These are phyloP conservation scores for Cephus rjabovi DNA, from an alignment of 2,888 invertebrate genomes.

Conservation along the genomic window DNA sequence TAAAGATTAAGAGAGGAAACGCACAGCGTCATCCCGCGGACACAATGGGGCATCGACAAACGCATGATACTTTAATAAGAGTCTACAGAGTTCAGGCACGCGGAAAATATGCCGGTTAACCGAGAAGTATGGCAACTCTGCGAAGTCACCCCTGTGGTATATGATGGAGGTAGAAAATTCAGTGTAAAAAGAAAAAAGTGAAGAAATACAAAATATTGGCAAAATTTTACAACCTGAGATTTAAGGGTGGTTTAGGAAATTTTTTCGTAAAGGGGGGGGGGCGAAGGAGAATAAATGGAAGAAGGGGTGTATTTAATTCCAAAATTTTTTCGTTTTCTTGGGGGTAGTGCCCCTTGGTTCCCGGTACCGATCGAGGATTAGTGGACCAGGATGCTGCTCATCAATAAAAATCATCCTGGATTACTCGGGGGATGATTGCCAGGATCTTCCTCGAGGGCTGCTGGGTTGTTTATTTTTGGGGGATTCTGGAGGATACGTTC, in stretches of 20 bases:
- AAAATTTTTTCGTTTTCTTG: too few species aligned
- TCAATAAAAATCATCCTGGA: conserved; percentile 51
- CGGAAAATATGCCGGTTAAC: conserved; percentile 35
- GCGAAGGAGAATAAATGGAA: background rate
- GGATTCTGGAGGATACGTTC: too few species aligned
- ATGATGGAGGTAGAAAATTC: too few species aligned
- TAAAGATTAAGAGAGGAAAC: conserved; percentile 27
- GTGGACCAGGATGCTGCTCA: conserved; percentile 21
- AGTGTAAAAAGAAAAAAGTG: too few species aligned
- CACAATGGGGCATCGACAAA: conserved; percentile 31
- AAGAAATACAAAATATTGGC: too few species aligned
- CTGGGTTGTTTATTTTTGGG: conserved; percentile 46
- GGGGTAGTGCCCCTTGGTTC: too few species aligned
- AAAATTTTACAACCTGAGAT: too few species aligned
- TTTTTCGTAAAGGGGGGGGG: conserved; percentile 10
- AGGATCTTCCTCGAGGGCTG: conserved; percentile 30
- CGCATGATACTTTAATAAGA: conserved; percentile 43
- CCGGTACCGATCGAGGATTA: too few species aligned
- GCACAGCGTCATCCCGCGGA: conserved; percentile 37
- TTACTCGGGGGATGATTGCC: conserved; percentile 36
- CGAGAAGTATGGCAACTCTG: background rate
- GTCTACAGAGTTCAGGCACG: conserved; percentile 27
- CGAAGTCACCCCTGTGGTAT: too few species aligned
- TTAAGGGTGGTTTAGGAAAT: background rate
- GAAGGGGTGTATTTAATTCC: too few species aligned